Evolutionary conservation across 2,113 vertebrate species (phyloP).

Genomic region (Mastomys natalensis): DNA sequence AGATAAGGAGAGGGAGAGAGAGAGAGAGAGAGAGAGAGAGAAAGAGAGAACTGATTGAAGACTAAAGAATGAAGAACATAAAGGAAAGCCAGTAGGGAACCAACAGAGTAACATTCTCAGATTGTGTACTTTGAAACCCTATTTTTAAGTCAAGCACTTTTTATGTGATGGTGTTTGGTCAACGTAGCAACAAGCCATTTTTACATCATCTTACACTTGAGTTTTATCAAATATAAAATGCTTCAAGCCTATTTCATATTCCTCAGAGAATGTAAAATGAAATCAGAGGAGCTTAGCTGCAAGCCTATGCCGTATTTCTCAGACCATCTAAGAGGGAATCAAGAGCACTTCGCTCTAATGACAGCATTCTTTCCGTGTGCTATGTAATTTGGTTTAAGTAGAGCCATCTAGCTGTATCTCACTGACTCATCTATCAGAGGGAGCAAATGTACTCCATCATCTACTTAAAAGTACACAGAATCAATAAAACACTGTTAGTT

Average conservation of each 20-base stretch:
- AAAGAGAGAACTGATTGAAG: background rate
- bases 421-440: background rate
- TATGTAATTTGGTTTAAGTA: slow-evolving; percentile 6
- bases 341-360: slow-evolving; percentile 2
- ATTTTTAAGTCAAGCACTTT: slow-evolving; percentile 18
- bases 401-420: background rate
- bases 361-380: background rate
- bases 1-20: background rate
- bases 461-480: background rate
- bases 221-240: slow-evolving; percentile 41
- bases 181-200: background rate
- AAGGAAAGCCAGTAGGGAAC: background rate
- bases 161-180: background rate
- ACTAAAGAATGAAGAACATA: background rate
- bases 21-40: background rate
- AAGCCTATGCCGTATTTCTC: background rate
- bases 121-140: background rate
- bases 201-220: background rate
- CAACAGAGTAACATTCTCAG: background rate
- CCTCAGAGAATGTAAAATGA: background rate
- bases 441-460: background rate
- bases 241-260: background rate
- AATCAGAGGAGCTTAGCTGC: slow-evolving; percentile 36
- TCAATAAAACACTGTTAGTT: background rate
- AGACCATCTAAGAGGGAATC: slow-evolving; percentile 17